Base-by-base conservation (phyloP, 2,888 invertebrate genomes). In the Philonicus albiceps region DNA sequence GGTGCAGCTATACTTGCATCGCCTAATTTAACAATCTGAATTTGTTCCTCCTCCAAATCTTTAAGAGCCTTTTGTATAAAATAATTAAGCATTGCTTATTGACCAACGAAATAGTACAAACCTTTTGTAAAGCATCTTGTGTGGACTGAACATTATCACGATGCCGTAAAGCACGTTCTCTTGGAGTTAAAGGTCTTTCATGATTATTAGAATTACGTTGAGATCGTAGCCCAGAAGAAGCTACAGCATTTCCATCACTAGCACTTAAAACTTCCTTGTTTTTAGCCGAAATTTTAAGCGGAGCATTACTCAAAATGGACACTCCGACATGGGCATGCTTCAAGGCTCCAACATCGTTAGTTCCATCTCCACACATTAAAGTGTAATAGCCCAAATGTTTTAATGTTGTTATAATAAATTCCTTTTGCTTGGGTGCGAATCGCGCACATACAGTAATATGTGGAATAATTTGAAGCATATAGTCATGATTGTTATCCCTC, bases 351-450 rank as follows among this genome's bases (percentile, higher is more conserved):
- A 99, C 99, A 93, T 99, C 99, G 92, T 99, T 99, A 1, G 99
- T 99, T 86, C 99, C 99, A 93, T 99, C 99, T 1, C 99, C 99
- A 91, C 99, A 99, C 99, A 99, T 99, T 2, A 99, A 93, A 0
- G 99, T 98, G 3, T 95, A 95, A 90, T 95, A 97, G 4, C 99
- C 99, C 0, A 92, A 89, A 22, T 95, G 94, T 91, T 98, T 99
- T 85, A 99, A 93, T 4, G 96, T 95, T 8, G 97, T 96, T 73
- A 99, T 96, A 2, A 99, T 96, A 90, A 95, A 96, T 93, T 99
- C 99, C 93, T 99, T 99, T 92, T 99, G 99, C 91, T 99, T 99
- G 0, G 99, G 99, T 1, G 98, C 98, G 90, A 99, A 98, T 89
- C 99, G 94, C 1, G 99, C 99, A 92, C 97, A 99, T 2, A 99